phyloP scores from a whole-genome alignment of 2,888 invertebrate species.

The Lysandra bellargus region DNA sequence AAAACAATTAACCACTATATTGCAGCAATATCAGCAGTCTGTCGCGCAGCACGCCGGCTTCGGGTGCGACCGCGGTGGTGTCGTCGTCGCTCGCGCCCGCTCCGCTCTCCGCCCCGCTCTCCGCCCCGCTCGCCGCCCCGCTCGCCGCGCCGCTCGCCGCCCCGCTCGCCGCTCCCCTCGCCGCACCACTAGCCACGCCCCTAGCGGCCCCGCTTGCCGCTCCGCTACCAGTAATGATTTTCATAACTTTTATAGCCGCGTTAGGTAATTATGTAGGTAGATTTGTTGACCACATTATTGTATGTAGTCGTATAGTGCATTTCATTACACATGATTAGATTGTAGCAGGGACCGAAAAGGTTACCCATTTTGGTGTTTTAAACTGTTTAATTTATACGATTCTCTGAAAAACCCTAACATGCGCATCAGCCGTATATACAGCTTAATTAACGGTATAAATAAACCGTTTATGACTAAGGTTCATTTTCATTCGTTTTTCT shows the following conservation, averaged over 20 bases:
- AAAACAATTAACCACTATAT: conserved; percentile 35
- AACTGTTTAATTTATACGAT: no score
- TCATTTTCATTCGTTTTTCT: no score
- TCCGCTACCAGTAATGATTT: conserved; percentile 50
- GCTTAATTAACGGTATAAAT: no score
- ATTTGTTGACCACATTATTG: not conserved
- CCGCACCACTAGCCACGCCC: conserved; percentile 58
- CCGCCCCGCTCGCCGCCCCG: conserved; percentile 46
- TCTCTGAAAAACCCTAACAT: no score
- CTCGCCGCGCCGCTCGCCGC: conserved; percentile 53
- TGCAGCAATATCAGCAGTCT: conserved; percentile 91
- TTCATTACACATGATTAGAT: not conserved
- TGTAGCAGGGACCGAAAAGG: no score
- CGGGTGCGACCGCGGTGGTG: conserved; percentile 58
- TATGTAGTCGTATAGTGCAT: not conserved
- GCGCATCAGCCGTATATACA: no score
- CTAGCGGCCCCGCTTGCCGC: conserved; percentile 54
- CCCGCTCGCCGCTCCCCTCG: conserved; percentile 55
- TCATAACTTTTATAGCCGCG: conserved; percentile 16
- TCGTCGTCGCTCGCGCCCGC: conserved; percentile 47
- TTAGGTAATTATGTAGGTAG: conserved; percentile 2
- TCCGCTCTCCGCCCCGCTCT: conserved; percentile 47
- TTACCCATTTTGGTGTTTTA: no score
- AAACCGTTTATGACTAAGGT: no score
- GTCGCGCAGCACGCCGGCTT: conserved; percentile 84